These are phyloP conservation scores for Aradus depressus DNA, from an alignment of 2,888 invertebrate species.

Conservation along the genomic window DNA sequence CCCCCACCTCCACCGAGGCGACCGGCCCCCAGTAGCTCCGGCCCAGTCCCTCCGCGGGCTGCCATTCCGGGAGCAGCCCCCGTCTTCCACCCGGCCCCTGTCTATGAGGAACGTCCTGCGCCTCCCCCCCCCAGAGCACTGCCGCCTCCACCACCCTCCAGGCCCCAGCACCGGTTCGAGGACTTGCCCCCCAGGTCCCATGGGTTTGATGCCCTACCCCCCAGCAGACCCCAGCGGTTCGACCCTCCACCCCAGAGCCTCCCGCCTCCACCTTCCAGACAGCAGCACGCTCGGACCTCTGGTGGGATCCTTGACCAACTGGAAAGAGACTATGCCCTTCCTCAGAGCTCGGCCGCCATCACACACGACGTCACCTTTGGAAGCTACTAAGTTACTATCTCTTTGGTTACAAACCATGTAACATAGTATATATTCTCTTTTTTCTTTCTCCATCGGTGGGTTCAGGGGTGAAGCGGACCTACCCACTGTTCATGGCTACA, in stretches of 20 bases:
- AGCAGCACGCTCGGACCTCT: conserved; percentile 36
- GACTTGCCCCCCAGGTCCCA: conserved; percentile 31
- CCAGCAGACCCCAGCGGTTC: conserved; percentile 27
- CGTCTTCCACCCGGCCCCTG: conserved; percentile 32
- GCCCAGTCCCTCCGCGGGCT: conserved; percentile 28
- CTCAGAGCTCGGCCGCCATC: conserved; percentile 50
- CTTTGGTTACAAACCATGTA: not conserved
- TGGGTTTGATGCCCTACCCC: too few relatives aligned
- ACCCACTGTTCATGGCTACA: too few relatives aligned
- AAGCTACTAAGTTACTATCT: conserved; percentile 22
- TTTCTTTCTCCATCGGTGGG: too few relatives aligned
- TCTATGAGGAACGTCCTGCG: conserved; percentile 29
- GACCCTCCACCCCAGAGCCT: conserved; percentile 35
- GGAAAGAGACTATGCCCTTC: conserved; percentile 67
- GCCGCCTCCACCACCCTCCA: conserved; percentile 33
- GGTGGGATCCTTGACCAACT: conserved; percentile 62
- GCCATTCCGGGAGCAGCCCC: conserved; percentile 32
- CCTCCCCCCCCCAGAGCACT: conserved; percentile 34
- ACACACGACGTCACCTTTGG: conserved; percentile 76
- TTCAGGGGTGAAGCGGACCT: too few relatives aligned
- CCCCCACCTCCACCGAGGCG: conserved; percentile 32
- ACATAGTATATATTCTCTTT: not conserved
- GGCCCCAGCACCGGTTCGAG: conserved; percentile 30
- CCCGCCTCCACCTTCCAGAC: conserved; percentile 36
- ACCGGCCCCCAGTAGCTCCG: conserved; percentile 29